phyloP scores from a whole-genome alignment of 2,113 vertebrate species.

The Rattus rattus region DNA sequence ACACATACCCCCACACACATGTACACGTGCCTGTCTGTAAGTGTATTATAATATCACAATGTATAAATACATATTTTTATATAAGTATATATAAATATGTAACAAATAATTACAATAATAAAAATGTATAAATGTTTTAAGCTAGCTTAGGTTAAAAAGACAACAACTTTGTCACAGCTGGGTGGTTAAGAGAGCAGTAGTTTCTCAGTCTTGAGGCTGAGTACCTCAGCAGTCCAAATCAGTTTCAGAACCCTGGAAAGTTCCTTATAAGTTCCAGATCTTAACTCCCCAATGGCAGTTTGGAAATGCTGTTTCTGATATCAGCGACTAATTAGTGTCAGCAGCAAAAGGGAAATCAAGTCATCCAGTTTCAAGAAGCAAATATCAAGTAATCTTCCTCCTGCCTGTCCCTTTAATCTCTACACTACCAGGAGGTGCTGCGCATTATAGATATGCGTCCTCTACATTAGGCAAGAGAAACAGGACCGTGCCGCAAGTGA shows the following conservation, averaged over 20 bases:
- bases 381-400: not conserved
- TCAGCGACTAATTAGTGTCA: not conserved
- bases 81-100: not conserved
- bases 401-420: not conserved
- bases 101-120: not conserved
- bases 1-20: no score
- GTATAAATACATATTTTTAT: not conserved
- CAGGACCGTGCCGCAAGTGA: not conserved
- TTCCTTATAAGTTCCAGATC: not conserved
- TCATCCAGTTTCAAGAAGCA: not conserved
- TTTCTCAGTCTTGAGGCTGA: not conserved
- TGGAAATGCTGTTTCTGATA: not conserved
- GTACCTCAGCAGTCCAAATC: not conserved
- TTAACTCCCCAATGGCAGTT: not conserved
- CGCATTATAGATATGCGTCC: no score
- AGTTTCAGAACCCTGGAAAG: not conserved
- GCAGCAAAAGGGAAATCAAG: not conserved
- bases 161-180: not conserved
- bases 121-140: not conserved
- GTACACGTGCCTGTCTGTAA: no score
- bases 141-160: not conserved
- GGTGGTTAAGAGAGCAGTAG: not conserved
- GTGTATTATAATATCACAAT: not conserved
- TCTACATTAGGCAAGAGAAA: not conserved
- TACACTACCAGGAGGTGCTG: not conserved